Percentiles rank a stretch among this genome's conserved stretches.
Conservation (phyloP, 2,888 invertebrate genomes). For the Gasteruption jaculator region DNA sequence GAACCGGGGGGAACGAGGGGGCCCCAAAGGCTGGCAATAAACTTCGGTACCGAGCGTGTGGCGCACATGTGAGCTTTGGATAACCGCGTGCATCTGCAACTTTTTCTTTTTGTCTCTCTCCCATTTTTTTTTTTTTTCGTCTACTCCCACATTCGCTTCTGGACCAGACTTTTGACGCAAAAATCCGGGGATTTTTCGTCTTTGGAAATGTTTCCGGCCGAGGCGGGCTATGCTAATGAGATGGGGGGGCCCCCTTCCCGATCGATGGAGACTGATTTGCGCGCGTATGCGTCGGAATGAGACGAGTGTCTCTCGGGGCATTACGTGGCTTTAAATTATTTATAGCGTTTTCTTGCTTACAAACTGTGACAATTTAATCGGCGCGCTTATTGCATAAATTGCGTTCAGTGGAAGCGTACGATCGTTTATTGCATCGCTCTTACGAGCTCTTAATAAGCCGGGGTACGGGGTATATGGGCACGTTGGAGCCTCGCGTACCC, state of each 20-base stretch:
- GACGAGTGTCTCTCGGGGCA: too few species aligned
- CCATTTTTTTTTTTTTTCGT: too few species aligned
- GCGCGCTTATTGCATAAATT: constrained; percentile 28
- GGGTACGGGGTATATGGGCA: too few species aligned
- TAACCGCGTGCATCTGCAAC: constrained; percentile 26
- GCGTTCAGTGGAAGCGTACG: constrained; percentile 26
- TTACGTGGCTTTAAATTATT: constrained; percentile 31
- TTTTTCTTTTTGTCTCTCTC: too few species aligned
- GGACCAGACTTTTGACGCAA: too few species aligned
- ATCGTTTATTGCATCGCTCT: constrained; percentile 15
- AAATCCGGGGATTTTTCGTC: too few species aligned
- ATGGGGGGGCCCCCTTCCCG: too few species aligned
- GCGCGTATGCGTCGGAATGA: too few species aligned
- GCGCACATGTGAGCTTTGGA: constrained; percentile 38
- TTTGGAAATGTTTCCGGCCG: too few species aligned
- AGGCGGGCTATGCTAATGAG: too few species aligned
- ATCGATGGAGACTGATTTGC: too few species aligned
- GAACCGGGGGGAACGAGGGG: constrained; percentile 17
- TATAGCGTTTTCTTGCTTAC: constrained; percentile 34
- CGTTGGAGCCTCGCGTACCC: constrained; percentile 20
- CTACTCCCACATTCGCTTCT: too few species aligned
- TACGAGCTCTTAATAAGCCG: constrained; percentile 31
- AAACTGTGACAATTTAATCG: constrained; percentile 38
- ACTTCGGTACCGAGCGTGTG: constrained; percentile 42
- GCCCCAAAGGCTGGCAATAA: constrained; percentile 37